phyloP scores from a whole-genome alignment of 1,140 invertebrate genomes.

The Lysiphlebus fabarum region DNA sequence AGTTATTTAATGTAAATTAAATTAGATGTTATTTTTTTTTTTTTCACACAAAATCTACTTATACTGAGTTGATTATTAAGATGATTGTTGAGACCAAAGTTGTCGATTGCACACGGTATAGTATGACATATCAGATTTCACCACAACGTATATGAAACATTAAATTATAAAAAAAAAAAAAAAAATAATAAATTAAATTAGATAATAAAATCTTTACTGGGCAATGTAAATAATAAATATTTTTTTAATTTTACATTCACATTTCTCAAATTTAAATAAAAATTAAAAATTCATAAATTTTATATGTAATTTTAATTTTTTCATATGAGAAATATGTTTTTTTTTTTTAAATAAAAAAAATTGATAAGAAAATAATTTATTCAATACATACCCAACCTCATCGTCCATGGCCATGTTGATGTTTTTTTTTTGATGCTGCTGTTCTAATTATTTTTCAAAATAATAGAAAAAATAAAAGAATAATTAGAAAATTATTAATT shows the following conservation, averaged over 20 bases:
- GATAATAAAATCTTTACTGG: conserved; percentile 13
- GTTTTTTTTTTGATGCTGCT: conserved; percentile 8
- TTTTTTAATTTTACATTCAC: too few species aligned
- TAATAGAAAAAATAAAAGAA: too few species aligned
- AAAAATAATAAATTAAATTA: conserved; percentile 19
- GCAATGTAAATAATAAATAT: conserved; percentile 17
- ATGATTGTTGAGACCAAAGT: conserved; percentile 14
- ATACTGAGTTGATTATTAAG: conserved; percentile 11
- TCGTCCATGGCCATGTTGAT: conserved; percentile 74
- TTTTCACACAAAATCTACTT: conserved; percentile 12
- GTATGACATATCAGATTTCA: conserved; percentile 26
- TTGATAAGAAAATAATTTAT: background rate
- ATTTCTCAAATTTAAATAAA: too few species aligned
- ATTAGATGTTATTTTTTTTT: too few species aligned
- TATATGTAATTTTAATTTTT: too few species aligned
- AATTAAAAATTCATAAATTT: too few species aligned
- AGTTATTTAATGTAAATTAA: conserved; percentile 11
- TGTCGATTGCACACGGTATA: conserved; percentile 19
- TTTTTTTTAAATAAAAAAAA: too few species aligned
- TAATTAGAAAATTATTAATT: background rate
- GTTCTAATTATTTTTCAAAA: background rate
- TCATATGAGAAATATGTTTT: too few species aligned
- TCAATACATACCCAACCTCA: conserved; percentile 77
- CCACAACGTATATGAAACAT: conserved; percentile 20
- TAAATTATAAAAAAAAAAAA: conserved; percentile 14